phyloP scores from a whole-genome alignment of 2,113 vertebrate species.

The Vulpes ferrilata region DNA sequence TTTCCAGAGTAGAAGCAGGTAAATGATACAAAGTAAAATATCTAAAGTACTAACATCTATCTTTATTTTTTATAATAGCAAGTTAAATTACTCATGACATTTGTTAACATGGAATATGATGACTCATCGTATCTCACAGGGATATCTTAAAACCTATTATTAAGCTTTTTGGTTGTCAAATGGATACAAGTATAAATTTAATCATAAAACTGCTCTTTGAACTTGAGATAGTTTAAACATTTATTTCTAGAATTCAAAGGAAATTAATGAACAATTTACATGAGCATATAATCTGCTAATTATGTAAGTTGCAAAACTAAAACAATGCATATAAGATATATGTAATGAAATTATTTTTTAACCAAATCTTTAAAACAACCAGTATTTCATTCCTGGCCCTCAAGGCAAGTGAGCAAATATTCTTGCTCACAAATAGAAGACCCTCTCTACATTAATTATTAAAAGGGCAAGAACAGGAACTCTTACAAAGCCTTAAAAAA shows the following conservation, averaged over 20 bases:
- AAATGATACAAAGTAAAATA: not conserved
- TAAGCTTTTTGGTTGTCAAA: conserved; percentile 11
- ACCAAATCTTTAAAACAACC: conserved; percentile 19
- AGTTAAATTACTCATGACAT: not conserved
- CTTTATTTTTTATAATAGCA: not conserved
- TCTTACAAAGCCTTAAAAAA: conserved; percentile 44
- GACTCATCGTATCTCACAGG: not conserved
- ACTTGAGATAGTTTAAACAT: not conserved
- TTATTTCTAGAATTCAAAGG: conserved; percentile 35
- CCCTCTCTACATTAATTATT: conserved; percentile 49
- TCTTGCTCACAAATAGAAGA: conserved; percentile 39
- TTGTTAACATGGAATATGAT: not conserved
- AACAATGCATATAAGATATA: not conserved
- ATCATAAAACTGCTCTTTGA: not conserved
- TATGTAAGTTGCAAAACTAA: not conserved
- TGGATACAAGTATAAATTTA: not conserved
- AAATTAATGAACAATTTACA: not conserved
- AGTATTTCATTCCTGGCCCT: not conserved
- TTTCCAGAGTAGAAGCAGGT: not conserved
- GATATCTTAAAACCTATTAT: not conserved
- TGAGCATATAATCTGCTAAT: not conserved
- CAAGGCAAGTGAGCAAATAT: conserved; percentile 46
- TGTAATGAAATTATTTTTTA: conserved; percentile 4
- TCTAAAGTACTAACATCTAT: not conserved
- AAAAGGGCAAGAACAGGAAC: not conserved